Base-by-base conservation (phyloP, 2,113 vertebrate genomes). In the Chloebia gouldiae region DNA sequence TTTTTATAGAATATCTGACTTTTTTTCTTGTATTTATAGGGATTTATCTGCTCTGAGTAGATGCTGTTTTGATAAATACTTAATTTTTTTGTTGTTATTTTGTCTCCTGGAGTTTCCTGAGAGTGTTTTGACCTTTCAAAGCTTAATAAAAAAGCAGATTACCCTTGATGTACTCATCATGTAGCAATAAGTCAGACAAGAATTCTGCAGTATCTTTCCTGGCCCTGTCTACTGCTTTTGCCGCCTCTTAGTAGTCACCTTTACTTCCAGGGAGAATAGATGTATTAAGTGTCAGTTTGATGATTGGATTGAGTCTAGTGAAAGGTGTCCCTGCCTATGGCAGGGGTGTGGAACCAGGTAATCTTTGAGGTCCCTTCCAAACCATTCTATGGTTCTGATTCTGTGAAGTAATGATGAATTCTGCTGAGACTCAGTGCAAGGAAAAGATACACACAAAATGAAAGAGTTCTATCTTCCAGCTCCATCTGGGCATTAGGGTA, bases 31-130 rank as follows among this genome's bases (percentile, higher is more conserved):
- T 96, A 86, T 97, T 98, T 97, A 51, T 97, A 96, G 96, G 60
- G 42, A 94, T 95, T 98, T 98, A 79, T 96, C 77, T 73, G 73
- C 66, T 66, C 86, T 50, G 92, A 95, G 93, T 95, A 63, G 65
- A 92, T 88, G 83, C 82, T 97, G 89, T 98, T 98, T 98, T 98
- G 98, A 71, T 98, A 97, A 95, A 83, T 49, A 54, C 14, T 53
- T 60, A 16, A 3, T 17, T 24, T 25, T 33, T 60, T 91, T 81
- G 2, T 19, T 59, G 86, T 75, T 85, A 85, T 15, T 82, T 5
- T 89, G 50, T 82, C 27, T 78, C 84, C 27, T 31, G 90, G 68
- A 88, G 56, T 83, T 75, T 83, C 75, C 68, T 86, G 72, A 88
- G 93, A 44, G 47, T 31, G 72, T 40, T 95, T 93, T 93, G 72